phyloP scores from a whole-genome alignment of 2,113 vertebrate species.

The Rhinichthys klamathensis region DNA sequence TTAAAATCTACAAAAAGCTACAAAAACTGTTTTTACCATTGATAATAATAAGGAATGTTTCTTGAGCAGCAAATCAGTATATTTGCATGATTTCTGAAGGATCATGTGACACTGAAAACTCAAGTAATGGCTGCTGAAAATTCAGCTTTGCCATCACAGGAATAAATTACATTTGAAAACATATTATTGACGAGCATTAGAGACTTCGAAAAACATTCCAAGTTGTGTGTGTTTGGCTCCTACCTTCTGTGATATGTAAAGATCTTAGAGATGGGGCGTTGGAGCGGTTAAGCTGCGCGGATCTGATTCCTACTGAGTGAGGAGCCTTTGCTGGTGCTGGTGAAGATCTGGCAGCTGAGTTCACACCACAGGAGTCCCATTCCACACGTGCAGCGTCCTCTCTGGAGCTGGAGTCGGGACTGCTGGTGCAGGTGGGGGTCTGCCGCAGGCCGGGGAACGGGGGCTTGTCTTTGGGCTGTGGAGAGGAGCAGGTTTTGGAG shows the following conservation, averaged over 20 bases:
- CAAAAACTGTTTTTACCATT: background rate
- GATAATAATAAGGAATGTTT: no score
- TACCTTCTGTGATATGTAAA: conserved; percentile 88
- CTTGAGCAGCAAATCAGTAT: no score
- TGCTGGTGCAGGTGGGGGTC: conserved; percentile 78
- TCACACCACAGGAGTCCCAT: conserved; percentile 81
- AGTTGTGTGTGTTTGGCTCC: background rate
- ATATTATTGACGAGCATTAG: background rate
- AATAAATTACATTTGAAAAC: no score
- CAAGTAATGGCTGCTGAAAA: no score
- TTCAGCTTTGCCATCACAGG: no score
- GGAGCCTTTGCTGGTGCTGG: conserved; percentile 55
- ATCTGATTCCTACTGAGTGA: conserved; percentile 57
- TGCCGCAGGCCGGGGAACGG: conserved; percentile 58
- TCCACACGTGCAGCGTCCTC: conserved; percentile 84
- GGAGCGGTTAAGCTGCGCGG: conserved; percentile 76
- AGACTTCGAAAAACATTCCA: background rate
- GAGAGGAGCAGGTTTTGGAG: conserved; percentile 75
- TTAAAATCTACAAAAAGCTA: background rate
- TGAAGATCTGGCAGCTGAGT: conserved; percentile 73
- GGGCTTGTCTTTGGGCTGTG: conserved; percentile 63
- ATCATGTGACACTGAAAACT: no score
- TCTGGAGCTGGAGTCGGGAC: conserved; percentile 86
- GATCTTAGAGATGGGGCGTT: conserved; percentile 85
- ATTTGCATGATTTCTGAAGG: no score